Base-by-base conservation (phyloP, 2,888 invertebrate genomes). In the Cephonodes hylas region DNA sequence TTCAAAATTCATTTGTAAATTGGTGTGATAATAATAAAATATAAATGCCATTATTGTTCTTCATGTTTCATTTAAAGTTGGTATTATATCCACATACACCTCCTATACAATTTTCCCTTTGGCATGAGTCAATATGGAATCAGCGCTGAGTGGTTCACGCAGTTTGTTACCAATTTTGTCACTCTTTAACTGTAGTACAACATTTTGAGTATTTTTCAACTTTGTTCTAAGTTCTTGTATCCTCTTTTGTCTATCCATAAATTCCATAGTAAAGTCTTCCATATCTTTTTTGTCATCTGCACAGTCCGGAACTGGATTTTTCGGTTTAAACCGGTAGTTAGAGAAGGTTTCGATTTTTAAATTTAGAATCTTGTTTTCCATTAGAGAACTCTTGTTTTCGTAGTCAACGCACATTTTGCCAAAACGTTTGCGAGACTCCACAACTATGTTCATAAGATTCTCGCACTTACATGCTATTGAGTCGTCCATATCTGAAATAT, bases 351-450 rank as follows among this genome's bases (percentile, higher is more conserved):
- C 83, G 0, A 91, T 74, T 63, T 85, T 81, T 7, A 86, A 73
- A 64, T 89, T 84, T 1, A 91, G 63, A 42, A 89, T 65, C 76
- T 89, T 86, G 42, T 88, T 86, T 45, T 89, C 88, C 63, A 89
- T 72, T 0, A 85, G 15, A 0, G 82, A 74, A 0, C 76, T 73
- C 70, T 91, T 92, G 13, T 83, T 77, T 20, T 88, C 80, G 34
- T 91, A 91, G 0, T 89, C 86, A 0, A 82, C 66, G 23, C 88
- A 89, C 74, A 83, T 83, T 68, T 85, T 88, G 0, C 91, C 86
- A 58, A 85, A 88, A 6, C 77, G 70, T 74, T 85, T 95, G 74
- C 92, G 93, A 63, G 81, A 84, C 79, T 83, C 93, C 7, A 91
- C 90, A 0, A 91, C 90, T 1, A 86, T 72, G 38, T 85, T 86